Evolutionary conservation across 92 coral and sea anemone species (phyloP), one percentile per base, ranked within the genome.

Genomic region (Epizoanthus fatuus): DNA sequence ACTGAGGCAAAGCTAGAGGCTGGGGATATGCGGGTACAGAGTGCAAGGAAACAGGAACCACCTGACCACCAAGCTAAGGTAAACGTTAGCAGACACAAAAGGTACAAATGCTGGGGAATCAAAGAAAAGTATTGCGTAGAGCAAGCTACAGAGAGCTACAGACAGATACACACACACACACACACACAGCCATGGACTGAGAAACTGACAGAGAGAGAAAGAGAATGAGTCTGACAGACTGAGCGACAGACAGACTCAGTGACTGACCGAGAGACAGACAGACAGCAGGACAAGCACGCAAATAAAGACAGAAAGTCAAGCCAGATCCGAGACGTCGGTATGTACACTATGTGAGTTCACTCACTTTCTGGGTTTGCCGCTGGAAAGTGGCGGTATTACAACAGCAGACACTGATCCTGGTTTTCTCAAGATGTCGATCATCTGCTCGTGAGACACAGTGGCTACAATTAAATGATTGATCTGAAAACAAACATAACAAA

Each of bases 281-380:
- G 4, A 49, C 3, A 3, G 5, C 9, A 0, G 22, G 15, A 51
- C 77, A 42, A n/a, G 19, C 39, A 17, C 19, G 4, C 44, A 64
- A 7, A 29, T 12, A 40, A 64, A 32, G 16, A 64, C 8, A 3
- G 40, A 12, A 14, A 64, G 38, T 35, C n/a, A 0, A 12, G 44
- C 42, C 35, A 64, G 69, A 29, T 37, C 16, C 12, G 7, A 3
- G 32, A n/a, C 38, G 42, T 67, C 17, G 9, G 59, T 16, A 39
- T 32, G 9, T 39, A 10, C 52, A 13, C 13, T 42, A 19, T 2
- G 32, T 2, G 4, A 52, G 15, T 12, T 1, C 14, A 86, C 99
- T 87, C 78, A 96, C 99, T 93, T 95, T 80, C 99, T 91, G 0
- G 99, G 99, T 65, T 94, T 95, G 5, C 99, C 99, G 74, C 94